A percentile compares a stretch with the other conserved stretches of the same genome.
These are phyloP conservation scores for Ctenoplectra terminalis DNA, from an alignment of 1,140 invertebrate genomes.

Conservation along the genomic window DNA sequence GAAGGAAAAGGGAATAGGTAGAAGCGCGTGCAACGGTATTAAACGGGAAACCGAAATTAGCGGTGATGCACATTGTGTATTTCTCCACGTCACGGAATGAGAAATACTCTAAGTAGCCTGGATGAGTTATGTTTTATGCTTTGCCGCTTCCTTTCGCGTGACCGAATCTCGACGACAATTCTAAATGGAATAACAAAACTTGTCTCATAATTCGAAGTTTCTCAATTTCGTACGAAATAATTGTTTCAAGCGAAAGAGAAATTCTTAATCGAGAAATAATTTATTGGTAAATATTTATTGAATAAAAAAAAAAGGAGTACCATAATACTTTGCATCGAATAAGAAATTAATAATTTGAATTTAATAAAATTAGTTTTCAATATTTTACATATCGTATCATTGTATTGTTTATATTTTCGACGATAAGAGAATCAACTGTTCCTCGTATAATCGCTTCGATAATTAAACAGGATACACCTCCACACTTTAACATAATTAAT, in stretches of 20 bases:
- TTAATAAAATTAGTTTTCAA: no score
- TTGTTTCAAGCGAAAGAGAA: background rate
- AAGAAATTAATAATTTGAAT: no score
- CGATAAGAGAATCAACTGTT: no score
- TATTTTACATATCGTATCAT: no score
- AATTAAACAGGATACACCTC: no score
- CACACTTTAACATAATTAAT: no score
- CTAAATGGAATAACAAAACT: background rate
- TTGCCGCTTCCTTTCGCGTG: background rate
- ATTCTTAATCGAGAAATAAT: no score
- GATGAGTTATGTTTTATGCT: background rate
- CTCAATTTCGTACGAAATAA: background rate
- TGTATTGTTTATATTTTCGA: no score
- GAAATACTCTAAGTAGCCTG: background rate
- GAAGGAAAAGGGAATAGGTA: background rate
- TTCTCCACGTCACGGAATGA: background rate
- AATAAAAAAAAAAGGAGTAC: no score
- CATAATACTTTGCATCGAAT: no score
- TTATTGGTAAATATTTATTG: no score
- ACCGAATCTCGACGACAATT: background rate
- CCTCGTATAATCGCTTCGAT: no score
- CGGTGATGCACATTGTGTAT: background rate
- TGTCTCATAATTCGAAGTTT: background rate
- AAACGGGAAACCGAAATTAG: background rate
- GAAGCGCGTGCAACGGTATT: slow-evolving; percentile 6